Conservation (phyloP, 1,140 invertebrate species). For the Drosophila lowei region DNA sequence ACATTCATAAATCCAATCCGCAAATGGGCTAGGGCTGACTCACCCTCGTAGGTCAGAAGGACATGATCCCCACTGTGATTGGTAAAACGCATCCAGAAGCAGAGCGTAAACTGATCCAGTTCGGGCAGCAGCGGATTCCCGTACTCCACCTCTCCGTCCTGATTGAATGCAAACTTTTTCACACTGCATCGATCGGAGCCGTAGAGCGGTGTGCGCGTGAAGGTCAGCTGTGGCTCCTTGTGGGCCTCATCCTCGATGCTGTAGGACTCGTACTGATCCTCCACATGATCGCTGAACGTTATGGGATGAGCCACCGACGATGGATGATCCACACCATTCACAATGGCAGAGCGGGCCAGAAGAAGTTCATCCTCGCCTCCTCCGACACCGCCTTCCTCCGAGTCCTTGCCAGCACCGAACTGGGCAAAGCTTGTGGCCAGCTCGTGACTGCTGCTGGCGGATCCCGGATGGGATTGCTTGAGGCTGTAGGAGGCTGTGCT, state of each 20-base stretch:
- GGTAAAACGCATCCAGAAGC: constrained; percentile 91
- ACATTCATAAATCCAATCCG: neutral
- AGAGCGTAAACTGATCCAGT: constrained; percentile 91
- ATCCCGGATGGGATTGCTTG: constrained; percentile 77
- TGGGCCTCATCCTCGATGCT: constrained; percentile 47
- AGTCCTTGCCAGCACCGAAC: constrained; percentile 34
- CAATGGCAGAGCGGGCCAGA: constrained; percentile 11
- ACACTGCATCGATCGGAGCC: constrained; percentile 69
- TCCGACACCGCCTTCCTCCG: constrained; percentile 2
- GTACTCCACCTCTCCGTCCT: constrained; percentile 86
- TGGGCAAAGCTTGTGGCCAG: constrained; percentile 59
- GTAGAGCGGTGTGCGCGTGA: constrained; percentile 44
- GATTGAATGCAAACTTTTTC: constrained; percentile 82
- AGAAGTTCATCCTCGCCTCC: constrained; percentile 18
- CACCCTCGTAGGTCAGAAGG: constrained; percentile 91
- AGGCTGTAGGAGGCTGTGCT: constrained; percentile 65
- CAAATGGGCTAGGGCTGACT: constrained; percentile 67
- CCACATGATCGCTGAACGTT: constrained; percentile 35
- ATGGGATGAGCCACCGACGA: constrained; percentile 26
- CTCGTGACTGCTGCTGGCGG: constrained; percentile 65
- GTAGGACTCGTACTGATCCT: constrained; percentile 68
- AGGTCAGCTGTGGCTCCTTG: constrained; percentile 39
- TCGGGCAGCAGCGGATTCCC: constrained; percentile 88
- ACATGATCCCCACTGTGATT: constrained; percentile 92
- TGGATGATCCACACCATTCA: constrained; percentile 17